Evolutionary conservation across 2,888 invertebrate species (phyloP), one percentile per base, ranked within the genome.

Genomic region (Alsophila aescularia): DNA sequence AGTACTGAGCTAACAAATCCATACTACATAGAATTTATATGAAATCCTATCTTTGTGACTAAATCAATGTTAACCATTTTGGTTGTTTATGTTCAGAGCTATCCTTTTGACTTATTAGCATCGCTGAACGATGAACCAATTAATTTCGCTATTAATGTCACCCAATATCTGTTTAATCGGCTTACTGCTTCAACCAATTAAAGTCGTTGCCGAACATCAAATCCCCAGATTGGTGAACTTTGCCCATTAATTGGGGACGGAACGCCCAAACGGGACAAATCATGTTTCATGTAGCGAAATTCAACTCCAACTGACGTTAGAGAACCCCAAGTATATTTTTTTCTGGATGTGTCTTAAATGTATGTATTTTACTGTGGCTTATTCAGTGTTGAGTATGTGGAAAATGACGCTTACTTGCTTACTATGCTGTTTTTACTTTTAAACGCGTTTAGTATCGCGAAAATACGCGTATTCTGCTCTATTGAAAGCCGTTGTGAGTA

Each of bases 311-410:
- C 48, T 61, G 63, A 66, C 62, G 66, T 61, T 60, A 59, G 21
- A 45, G 51, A 60, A 58, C 63, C n/a, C 56, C 53, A 58, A 64
- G 31, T 43, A 59, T 15, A 51, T 50, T 44, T 40, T 7, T 42
- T 60, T 69, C 59, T 70, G 40, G 64, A 63, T 66, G 58, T 63
- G 60, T 55, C 41, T 49, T 37, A 41, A 31, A 34, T 49, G 21
- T 59, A 34, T 45, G 10, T 61, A 37, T 50, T 15, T 27, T 21
- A 13, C 42, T 42, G 42, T 58, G 57, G 54, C 55, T 61, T 55
- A 52, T 58, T 61, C 51, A 53, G 42, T 42, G 53, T 51, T 39
- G 40, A 18, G 14, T 7, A 9, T 29, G 36, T 15, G 14, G 50
- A 52, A 57, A 56, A 41, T 52, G 39, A 34, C 40, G 14, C 35